Conservation (phyloP, 2,113 vertebrate genomes). For the Eudorcas thomsonii region DNA sequence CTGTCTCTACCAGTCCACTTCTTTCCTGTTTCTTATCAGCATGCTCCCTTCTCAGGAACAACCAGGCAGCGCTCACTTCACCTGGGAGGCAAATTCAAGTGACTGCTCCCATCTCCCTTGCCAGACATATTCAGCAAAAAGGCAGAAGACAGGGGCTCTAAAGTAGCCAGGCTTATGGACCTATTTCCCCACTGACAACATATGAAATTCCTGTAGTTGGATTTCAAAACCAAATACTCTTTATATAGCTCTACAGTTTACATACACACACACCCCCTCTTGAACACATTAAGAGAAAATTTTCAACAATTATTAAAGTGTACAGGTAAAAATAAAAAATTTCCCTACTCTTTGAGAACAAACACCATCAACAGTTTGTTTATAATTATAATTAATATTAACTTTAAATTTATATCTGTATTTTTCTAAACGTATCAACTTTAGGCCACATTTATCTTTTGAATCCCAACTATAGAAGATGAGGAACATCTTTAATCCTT, state of each 20-base stretch:
- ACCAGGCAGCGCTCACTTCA: background rate
- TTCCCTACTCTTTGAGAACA: background rate
- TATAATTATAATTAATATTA: conserved; percentile 15
- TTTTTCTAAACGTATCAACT: background rate
- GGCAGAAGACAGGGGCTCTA: background rate
- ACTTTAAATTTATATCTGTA: background rate
- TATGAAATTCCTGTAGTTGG: background rate
- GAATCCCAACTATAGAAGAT: background rate
- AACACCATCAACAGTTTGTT: background rate
- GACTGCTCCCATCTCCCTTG: background rate
- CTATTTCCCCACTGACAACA: background rate
- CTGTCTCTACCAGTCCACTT: background rate
- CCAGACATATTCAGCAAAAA: background rate
- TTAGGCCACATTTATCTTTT: conserved; percentile 25
- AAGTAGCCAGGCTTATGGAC: background rate
- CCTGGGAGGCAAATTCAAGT: background rate
- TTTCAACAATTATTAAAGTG: background rate
- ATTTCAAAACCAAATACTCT: background rate
- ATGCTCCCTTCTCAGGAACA: background rate
- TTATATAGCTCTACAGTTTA: background rate
- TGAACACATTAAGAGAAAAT: background rate
- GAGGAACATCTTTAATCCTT: background rate
- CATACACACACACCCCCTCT: fast-evolving
- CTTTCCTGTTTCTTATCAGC: background rate
- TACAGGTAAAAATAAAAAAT: background rate